Conservation (phyloP, 2,113 vertebrate species). For the Aegithalos caudatus region DNA sequence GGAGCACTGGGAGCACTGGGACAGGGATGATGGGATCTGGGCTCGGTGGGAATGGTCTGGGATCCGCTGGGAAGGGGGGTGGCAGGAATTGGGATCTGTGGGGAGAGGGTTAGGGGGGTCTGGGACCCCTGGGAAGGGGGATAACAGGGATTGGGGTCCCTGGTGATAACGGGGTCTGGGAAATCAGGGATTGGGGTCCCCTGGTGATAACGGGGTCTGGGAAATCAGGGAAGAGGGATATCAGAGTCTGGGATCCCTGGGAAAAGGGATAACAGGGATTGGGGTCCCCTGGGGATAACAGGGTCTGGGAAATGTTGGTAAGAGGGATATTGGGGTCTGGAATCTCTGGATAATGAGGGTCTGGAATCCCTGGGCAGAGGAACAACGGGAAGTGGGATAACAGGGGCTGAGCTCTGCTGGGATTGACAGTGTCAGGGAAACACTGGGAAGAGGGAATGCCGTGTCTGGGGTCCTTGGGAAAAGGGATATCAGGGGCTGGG, state of each 20-base stretch:
- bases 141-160: no score
- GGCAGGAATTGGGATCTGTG: no score
- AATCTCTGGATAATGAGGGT: no score
- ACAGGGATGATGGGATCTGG: neutral
- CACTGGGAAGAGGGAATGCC: neutral
- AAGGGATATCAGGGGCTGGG: neutral
- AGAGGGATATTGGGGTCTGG: fast-evolving
- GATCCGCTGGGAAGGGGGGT: no score
- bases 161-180: no score
- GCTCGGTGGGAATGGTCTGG: no score
- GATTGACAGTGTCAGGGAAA: neutral
- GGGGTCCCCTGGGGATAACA: neutral
- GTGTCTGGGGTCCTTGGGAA: neutral
- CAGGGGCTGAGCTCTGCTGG: neutral
- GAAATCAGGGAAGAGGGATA: no score
- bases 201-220: no score
- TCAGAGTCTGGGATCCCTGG: neutral
- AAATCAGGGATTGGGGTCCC: no score
- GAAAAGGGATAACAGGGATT: neutral
- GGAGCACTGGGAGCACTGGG: no score
- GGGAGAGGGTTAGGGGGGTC: no score
- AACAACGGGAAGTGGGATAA: neutral
- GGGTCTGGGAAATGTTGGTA: neutral
- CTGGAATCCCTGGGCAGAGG: neutral
- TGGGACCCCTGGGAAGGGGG: no score